A percentile compares a stretch with the other conserved stretches of the same genome.
Evolutionary conservation across 1,140 invertebrate genomes (phyloP).

Genomic region (Zaprionus ghesquierei): DNA sequence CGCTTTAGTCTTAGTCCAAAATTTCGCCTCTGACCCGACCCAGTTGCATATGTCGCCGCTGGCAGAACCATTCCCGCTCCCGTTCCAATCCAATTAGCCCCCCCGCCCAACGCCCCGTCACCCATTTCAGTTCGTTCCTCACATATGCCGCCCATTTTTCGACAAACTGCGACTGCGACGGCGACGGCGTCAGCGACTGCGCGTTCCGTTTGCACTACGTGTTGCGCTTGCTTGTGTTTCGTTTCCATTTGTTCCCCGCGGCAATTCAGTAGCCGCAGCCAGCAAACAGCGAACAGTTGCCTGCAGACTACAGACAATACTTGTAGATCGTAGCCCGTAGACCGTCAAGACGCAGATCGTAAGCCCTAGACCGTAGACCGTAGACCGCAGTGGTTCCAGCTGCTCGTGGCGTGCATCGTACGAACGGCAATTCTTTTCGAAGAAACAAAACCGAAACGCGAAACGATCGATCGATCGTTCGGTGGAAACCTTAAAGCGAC

Average conservation of each 20-base stretch:
- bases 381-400: neutral
- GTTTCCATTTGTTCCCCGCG: neutral
- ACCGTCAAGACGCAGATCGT: neutral
- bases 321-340: slow-evolving; percentile 7
- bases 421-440: neutral
- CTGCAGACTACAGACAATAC: slow-evolving; percentile 12
- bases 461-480: neutral
- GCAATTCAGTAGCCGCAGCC: slow-evolving; percentile 18
- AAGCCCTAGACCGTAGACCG: neutral
- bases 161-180: neutral
- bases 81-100: neutral
- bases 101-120: neutral
- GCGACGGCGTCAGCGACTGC: neutral
- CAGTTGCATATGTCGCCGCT: slow-evolving; percentile 49
- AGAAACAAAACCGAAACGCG: neutral
- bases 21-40: slow-evolving; percentile 56
- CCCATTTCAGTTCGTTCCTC: slow-evolving; percentile 9
- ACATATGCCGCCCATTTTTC: slow-evolving; percentile 45
- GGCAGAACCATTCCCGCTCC: slow-evolving; percentile 2
- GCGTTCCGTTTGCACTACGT: slow-evolving; percentile 2
- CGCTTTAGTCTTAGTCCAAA: slow-evolving; percentile 29
- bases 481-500: slow-evolving; percentile 16
- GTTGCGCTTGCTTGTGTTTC: slow-evolving; percentile 2
- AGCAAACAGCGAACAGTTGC: slow-evolving; percentile 15
- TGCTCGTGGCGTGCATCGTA: neutral